Conservation (phyloP, 2,888 invertebrate species). For the Laspeyria flexula region DNA sequence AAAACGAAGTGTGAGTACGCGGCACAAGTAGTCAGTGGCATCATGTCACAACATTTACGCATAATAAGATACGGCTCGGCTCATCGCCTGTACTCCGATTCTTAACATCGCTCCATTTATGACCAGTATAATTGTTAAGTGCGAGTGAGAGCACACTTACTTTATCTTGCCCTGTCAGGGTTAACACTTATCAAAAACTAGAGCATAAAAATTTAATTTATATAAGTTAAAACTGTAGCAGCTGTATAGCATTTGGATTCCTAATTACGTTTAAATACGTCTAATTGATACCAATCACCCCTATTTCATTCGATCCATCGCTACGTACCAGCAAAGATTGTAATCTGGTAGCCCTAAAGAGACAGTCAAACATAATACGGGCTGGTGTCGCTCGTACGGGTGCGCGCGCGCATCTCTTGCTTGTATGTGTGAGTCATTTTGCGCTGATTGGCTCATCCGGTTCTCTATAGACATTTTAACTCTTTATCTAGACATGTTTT, state of each 20-base stretch:
- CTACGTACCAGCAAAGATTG: slow-evolving; percentile 15
- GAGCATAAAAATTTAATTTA: too few relatives aligned
- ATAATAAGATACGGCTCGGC: slow-evolving; percentile 46
- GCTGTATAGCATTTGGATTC: not conserved
- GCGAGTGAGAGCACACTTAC: slow-evolving; percentile 53
- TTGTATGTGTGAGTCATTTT: slow-evolving; percentile 72
- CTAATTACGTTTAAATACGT: too few relatives aligned
- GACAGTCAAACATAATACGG: slow-evolving; percentile 51
- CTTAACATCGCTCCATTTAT: slow-evolving; percentile 39
- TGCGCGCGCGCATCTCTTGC: slow-evolving; percentile 52
- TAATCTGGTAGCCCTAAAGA: slow-evolving; percentile 32
- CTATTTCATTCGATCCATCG: slow-evolving; percentile 24
- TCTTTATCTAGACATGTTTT: slow-evolving; percentile 61
- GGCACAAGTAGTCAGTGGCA: slow-evolving; percentile 37
- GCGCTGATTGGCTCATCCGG: slow-evolving; percentile 82
- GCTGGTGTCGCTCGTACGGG: slow-evolving; percentile 56
- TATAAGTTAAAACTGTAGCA: too few relatives aligned
- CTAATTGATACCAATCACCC: slow-evolving; percentile 33
- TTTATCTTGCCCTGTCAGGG: slow-evolving; percentile 39
- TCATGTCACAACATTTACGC: slow-evolving; percentile 52
- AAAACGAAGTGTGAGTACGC: slow-evolving; percentile 29
- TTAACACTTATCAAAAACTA: not conserved
- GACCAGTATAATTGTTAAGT: slow-evolving; percentile 38
- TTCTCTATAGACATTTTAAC: slow-evolving; percentile 73
- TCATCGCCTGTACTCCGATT: slow-evolving; percentile 37